These are phyloP conservation scores for Tipula lateralis DNA, from an alignment of 2,888 invertebrate genomes.

Conservation along the genomic window DNA sequence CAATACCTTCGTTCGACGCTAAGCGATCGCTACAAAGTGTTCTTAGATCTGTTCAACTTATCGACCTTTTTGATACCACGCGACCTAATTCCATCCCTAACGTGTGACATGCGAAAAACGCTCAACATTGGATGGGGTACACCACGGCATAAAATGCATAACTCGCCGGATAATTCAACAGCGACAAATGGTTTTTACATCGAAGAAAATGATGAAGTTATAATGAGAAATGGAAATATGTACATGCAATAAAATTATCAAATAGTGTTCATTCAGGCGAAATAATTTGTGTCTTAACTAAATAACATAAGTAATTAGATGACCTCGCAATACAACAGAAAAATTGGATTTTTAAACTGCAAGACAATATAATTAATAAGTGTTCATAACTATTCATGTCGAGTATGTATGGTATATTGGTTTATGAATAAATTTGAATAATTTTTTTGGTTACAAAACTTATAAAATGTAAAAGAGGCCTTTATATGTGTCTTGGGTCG, in stretches of 20 bases:
- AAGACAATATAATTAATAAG: not conserved
- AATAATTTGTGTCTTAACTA: not conserved
- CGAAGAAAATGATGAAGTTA: not conserved
- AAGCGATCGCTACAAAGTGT: constrained; percentile 98
- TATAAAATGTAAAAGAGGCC: not conserved
- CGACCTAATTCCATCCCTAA: constrained; percentile 72
- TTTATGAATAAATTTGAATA: not conserved
- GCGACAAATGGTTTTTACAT: not conserved
- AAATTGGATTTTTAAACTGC: not conserved
- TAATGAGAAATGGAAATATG: not conserved
- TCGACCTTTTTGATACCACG: constrained; percentile 95
- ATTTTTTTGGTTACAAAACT: not conserved
- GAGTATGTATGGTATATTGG: not conserved
- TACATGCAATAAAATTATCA: not conserved
- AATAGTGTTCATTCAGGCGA: not conserved
- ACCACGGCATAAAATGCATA: constrained; percentile 1
- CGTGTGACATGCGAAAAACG: not conserved
- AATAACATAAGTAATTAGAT: not conserved
- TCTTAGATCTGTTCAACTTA: constrained; percentile 93
- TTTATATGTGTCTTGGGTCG: not conserved
- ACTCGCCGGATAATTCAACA: not conserved
- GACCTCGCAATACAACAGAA: not conserved
- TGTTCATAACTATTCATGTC: not conserved
- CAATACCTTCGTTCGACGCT: constrained; percentile 94
- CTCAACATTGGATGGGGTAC: constrained; percentile 20